Base-by-base conservation (phyloP, 2,797 vertebrate species). In the Chiroxiphia lanceolata region DNA sequence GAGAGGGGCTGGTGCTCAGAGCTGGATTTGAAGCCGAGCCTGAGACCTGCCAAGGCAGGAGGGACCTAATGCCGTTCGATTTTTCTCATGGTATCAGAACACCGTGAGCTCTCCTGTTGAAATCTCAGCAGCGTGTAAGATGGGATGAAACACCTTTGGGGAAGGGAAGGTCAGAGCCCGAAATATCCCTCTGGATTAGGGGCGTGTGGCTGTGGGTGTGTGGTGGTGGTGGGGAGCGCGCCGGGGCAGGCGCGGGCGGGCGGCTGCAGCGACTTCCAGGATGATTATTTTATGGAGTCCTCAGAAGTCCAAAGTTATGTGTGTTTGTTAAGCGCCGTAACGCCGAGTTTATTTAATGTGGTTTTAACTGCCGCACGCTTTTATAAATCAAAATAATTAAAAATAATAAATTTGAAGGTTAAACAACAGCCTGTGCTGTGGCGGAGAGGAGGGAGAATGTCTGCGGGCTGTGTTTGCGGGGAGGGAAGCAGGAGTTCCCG, bases 321-420 rank as follows among this genome's bases (percentile, higher is more conserved):
- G 97, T 98, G 96, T 97, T 98, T 98, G 98, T 97, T 97, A 98
- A 98, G 97, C 89, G 93, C 97, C 97, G 97, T 97, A 98, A 97
- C 93, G 88, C 98, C 83, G 96, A 98, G 98, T 98, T 98, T 97
- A 98, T 98, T 98, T 98, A 98, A 98, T 98, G 97, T 97, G 97
- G 97, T 97, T 98, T 98, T 98, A 97, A 98, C 97, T 96, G 98
- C 98, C 87, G 89, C 88, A 68, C 84, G 97, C 98, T 98, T 98
- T 98, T 98, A 98, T 98, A 98, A 98, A 98, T 98, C 98, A 98
- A 98, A 98, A 98, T 98, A 98, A 98, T 98, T 98, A 98, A 98
- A 98, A 98, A 98, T 98, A 98, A 98, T 98, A 98, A 98, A 98
- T 98, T 98, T 98, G 98, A 98, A 98, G 98, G 98, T 98, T 98